Evolutionary conservation across 2,113 vertebrate species (phyloP).

Genomic region (Dolichotis patagonum): DNA sequence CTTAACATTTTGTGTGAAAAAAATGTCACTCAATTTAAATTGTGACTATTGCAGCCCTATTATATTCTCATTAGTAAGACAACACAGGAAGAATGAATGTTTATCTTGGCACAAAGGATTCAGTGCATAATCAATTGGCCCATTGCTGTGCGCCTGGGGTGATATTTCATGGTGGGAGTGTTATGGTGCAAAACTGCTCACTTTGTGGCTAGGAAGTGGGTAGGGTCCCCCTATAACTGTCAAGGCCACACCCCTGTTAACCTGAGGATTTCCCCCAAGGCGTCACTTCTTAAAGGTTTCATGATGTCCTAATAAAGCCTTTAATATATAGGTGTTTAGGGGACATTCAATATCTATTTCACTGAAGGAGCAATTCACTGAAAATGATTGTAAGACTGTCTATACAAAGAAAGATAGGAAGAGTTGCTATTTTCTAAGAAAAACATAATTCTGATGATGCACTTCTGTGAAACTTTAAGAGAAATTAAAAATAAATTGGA

Average conservation of each 20-base stretch:
- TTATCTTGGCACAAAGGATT: neutral
- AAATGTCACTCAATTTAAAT: neutral
- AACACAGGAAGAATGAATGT: neutral
- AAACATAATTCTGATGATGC: neutral
- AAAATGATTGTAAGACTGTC: neutral
- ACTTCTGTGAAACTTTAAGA: slow-evolving; percentile 28
- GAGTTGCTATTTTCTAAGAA: neutral
- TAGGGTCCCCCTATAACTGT: neutral
- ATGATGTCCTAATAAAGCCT: neutral
- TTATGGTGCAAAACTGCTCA: neutral
- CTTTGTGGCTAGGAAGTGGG: too few species aligned
- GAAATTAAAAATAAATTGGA: slow-evolving; percentile 31
- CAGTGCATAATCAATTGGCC: neutral
- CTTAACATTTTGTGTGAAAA: neutral
- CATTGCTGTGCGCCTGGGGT: neutral
- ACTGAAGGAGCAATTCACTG: neutral
- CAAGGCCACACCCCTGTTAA: neutral
- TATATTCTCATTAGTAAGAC: neutral
- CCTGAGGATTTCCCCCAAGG: neutral
- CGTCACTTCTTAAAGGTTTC: neutral
- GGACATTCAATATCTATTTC: neutral
- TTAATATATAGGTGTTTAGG: neutral
- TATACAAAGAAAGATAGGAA: neutral
- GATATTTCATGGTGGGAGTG: neutral
- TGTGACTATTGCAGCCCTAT: neutral